Conservation (phyloP, 30 jellyfish, hydroid and myxozoan species). For the Aurelia sp. region DNA sequence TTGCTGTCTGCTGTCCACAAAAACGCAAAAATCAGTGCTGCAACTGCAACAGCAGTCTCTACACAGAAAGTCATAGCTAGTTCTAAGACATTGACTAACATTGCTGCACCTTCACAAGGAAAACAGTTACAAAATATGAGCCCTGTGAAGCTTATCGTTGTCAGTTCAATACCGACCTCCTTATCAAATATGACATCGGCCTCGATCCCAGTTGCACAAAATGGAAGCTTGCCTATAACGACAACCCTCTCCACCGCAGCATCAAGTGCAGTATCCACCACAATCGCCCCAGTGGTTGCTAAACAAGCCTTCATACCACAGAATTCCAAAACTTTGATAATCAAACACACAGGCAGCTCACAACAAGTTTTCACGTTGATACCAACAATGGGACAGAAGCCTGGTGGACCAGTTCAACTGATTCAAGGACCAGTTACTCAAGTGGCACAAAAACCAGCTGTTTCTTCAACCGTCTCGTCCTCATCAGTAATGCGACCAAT, state of each 20-base stretch:
- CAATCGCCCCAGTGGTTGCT: slow-evolving; percentile 17
- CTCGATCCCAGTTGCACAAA: not conserved
- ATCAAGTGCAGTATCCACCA: not conserved
- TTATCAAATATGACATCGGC: not conserved
- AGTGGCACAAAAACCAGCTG: not conserved
- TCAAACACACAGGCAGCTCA: slow-evolving; percentile 49
- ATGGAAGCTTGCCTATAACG: not conserved
- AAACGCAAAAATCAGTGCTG: slow-evolving; percentile 7
- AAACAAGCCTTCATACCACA: slow-evolving; percentile 38
- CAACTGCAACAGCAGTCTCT: slow-evolving; percentile 6
- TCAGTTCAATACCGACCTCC: slow-evolving; percentile 20
- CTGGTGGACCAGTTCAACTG: slow-evolving; percentile 27
- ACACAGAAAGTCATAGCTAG: slow-evolving; percentile 25
- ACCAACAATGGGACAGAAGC: slow-evolving; percentile 51
- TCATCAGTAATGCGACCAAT: slow-evolving; percentile 59
- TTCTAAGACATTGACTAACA: not conserved
- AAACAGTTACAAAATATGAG: slow-evolving; percentile 2
- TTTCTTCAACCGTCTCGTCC: not conserved
- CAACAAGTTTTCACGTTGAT: slow-evolving; percentile 58
- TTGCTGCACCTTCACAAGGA: not conserved
- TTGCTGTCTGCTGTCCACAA: slow-evolving; percentile 21
- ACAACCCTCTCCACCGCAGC: slow-evolving; percentile 5
- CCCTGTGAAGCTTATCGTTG: slow-evolving; percentile 42
- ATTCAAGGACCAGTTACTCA: slow-evolving; percentile 28
- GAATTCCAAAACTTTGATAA: slow-evolving; percentile 42